Evolutionary conservation across 2,888 invertebrate genomes (phyloP).

Genomic region (Helleia helle): DNA sequence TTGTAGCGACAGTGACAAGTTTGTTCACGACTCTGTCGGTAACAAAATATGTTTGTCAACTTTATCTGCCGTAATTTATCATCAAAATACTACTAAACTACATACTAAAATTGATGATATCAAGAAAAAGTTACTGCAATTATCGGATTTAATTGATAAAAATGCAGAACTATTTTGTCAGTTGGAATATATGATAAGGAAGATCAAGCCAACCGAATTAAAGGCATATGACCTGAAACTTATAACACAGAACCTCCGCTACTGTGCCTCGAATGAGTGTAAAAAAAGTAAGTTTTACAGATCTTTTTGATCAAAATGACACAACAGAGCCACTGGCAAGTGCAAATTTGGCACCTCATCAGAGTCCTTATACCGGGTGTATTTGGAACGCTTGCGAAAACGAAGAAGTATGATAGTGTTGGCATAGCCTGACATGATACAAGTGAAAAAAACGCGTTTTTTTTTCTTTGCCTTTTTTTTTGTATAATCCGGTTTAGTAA

Average conservation of each 20-base stretch:
- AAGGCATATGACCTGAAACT: conserved; percentile 14
- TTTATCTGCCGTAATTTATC: not conserved
- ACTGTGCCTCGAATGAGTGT: conserved; percentile 1
- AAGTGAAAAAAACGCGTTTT: too few species aligned
- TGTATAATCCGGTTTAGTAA: too few species aligned
- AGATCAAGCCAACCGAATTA: conserved; percentile 8
- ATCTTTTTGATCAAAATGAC: not conserved
- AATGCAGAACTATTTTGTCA: conserved; percentile 14
- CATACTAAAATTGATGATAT: not conserved
- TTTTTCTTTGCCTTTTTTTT: too few species aligned
- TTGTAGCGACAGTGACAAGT: not conserved
- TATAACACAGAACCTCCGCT: conserved; percentile 13
- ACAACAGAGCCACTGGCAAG: not conserved
- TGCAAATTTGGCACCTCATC: too few species aligned
- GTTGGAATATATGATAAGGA: conserved; percentile 14
- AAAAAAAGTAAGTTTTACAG: too few species aligned
- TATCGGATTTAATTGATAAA: conserved; percentile 9
- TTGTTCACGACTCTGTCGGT: not conserved
- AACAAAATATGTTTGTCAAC: not conserved
- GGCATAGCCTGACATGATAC: too few species aligned
- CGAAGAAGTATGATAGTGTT: too few species aligned
- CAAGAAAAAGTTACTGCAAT: conserved; percentile 1
- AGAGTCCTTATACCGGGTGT: too few species aligned
- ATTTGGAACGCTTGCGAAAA: too few species aligned
- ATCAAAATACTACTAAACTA: too few species aligned